Percentiles rank a stretch among this genome's conserved stretches.
These are phyloP conservation scores for Scotopteryx bipunctaria DNA, from an alignment of 2,888 invertebrate species.

Conservation along the genomic window DNA sequence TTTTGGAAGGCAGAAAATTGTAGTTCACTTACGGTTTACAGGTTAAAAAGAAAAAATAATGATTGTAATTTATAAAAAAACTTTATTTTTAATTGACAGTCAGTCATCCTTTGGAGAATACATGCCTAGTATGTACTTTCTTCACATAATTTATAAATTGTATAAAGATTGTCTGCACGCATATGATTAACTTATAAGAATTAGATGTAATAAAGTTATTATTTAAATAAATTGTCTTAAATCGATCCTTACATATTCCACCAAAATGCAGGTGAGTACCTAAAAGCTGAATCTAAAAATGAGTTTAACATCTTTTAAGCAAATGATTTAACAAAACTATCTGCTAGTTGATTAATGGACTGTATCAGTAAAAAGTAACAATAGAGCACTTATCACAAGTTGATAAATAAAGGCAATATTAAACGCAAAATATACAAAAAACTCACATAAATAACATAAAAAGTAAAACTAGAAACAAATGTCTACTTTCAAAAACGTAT, in stretches of 20 bases:
- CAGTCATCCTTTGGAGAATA: conserved; percentile 50
- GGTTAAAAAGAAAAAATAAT: conserved; percentile 20
- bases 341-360: neutral
- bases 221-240: conserved; percentile 40
- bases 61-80: conserved; percentile 27
- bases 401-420: neutral
- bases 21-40: conserved; percentile 2
- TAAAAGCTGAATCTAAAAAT: too few species aligned
- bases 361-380: neutral
- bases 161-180: conserved; percentile 73
- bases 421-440: conserved; percentile 7
- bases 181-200: conserved; percentile 70
- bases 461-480: conserved; percentile 1
- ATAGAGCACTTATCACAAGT: neutral
- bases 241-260: neutral
- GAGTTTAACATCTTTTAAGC: too few species aligned
- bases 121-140: conserved; percentile 42
- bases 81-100: conserved; percentile 39
- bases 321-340: neutral
- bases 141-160: conserved; percentile 59
- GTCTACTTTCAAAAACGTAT: conserved; percentile 1
- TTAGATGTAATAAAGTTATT: conserved; percentile 65
- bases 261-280: neutral
- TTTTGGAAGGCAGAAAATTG: conserved; percentile 5
- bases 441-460: conserved; percentile 6